phyloP scores from a whole-genome alignment of 2,113 vertebrate species.

The Puntigrus tetrazona region DNA sequence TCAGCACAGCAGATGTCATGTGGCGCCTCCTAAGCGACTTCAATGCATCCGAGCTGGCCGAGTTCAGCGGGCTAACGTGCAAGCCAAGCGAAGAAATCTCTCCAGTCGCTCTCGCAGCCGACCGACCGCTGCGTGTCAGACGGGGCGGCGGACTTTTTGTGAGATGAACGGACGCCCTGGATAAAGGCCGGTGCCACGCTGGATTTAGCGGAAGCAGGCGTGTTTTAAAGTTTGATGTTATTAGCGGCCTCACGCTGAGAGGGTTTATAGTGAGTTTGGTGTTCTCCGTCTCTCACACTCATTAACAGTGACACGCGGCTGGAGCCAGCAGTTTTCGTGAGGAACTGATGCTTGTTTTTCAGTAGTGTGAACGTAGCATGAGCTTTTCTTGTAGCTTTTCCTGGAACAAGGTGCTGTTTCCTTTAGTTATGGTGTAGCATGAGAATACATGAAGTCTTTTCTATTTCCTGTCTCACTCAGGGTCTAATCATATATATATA shows the following conservation, averaged over 20 bases:
- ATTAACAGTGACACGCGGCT: neutral
- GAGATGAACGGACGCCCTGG: neutral
- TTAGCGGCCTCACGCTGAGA: neutral
- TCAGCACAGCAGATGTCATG: conserved; percentile 4
- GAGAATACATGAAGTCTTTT: neutral
- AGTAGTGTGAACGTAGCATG: neutral
- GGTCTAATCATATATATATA: too few species aligned
- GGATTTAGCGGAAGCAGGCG: neutral
- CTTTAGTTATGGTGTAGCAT: neutral
- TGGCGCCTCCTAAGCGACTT: neutral
- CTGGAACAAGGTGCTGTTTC: neutral
- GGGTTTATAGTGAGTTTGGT: neutral
- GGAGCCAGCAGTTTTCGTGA: neutral
- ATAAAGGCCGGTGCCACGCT: neutral
- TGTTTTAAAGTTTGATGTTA: neutral
- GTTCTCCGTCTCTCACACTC: neutral
- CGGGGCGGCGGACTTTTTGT: neutral
- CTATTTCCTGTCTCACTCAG: neutral
- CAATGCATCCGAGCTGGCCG: neutral
- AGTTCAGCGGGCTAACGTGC: neutral
- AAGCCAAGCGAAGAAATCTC: neutral
- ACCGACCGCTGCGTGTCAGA: neutral
- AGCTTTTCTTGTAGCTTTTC: neutral
- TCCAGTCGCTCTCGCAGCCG: neutral
- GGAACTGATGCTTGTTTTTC: neutral